Percentiles rank a stretch among this genome's conserved stretches.
Conservation (phyloP, 92 coral and sea anemone species). For the Hydrozoanthus gracilis region DNA sequence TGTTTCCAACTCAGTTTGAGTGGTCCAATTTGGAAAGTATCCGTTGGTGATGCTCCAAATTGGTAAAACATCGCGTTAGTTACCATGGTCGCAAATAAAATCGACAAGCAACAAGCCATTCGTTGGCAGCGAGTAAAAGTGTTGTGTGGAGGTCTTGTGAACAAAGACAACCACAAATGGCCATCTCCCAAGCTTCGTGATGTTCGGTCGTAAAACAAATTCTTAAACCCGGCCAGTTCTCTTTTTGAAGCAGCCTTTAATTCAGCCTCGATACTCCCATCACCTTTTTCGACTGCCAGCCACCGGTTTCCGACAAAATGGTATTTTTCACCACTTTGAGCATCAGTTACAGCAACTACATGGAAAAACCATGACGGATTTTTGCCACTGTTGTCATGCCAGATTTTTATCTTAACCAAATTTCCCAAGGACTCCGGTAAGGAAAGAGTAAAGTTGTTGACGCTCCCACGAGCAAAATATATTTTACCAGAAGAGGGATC, state of each 20-base stretch:
- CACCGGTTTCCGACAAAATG: conserved; percentile 86
- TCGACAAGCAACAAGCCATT: conserved; percentile 83
- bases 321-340: conserved; percentile 61
- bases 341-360: conserved; percentile 73
- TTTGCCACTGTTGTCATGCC: conserved; percentile 90
- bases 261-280: conserved; percentile 73
- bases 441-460: conserved; percentile 71
- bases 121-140: conserved; percentile 88
- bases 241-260: conserved; percentile 63
- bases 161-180: conserved; percentile 86
- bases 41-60: conserved; percentile 68
- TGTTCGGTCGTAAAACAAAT: conserved; percentile 71
- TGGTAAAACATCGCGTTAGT: conserved; percentile 88
- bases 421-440: conserved; percentile 74
- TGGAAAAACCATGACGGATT: conserved; percentile 89
- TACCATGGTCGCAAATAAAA: conserved; percentile 84
- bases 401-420: conserved; percentile 69
- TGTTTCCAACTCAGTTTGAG: conserved; percentile 79
- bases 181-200: conserved; percentile 83
- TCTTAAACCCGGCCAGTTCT: conserved; percentile 70
- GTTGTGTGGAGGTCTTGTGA: conserved; percentile 85
- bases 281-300: conserved; percentile 92
- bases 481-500: conserved; percentile 63
- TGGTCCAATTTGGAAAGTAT: conserved; percentile 73
- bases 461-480: conserved; percentile 87